phyloP scores from a whole-genome alignment of 2,797 vertebrate genomes.

The Galago senegalensis region DNA sequence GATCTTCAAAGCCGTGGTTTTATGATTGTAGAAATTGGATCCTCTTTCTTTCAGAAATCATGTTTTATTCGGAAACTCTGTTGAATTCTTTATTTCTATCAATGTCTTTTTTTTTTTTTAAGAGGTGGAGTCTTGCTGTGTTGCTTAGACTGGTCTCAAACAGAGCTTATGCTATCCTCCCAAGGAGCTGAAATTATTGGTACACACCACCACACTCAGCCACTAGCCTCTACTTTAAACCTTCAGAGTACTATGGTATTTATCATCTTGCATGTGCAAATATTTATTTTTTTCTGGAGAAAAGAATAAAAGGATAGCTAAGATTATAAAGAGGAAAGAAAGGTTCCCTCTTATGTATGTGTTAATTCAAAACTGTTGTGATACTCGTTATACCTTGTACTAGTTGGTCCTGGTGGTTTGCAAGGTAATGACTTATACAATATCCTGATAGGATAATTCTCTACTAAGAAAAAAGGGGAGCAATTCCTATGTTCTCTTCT shows the following conservation, averaged over 20 bases:
- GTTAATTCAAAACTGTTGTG: constrained; percentile 56
- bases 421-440: constrained; percentile 32
- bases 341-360: neutral
- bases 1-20: constrained; percentile 69
- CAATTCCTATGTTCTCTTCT: neutral
- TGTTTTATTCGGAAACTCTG: constrained; percentile 69
- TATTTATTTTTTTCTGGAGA: constrained; percentile 76
- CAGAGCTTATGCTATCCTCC: neutral
- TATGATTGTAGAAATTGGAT: constrained; percentile 71
- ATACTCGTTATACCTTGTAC: neutral
- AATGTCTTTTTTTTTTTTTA: constrained; percentile 77
- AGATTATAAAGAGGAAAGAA: neutral
- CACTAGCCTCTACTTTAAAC: constrained; percentile 84
- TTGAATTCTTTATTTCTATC: constrained; percentile 84
- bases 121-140: neutral
- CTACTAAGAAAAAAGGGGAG: neutral
- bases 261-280: constrained; percentile 83
- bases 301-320: constrained; percentile 51
- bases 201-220: neutral
- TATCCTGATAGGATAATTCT: neutral
- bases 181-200: neutral
- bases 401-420: neutral
- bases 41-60: constrained; percentile 75
- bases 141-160: neutral
- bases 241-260: constrained; percentile 80